Evolutionary conservation across 2,113 vertebrate genomes (phyloP), one percentile per base, ranked within the genome.

Genomic region (Paralichthys olivaceus): DNA sequence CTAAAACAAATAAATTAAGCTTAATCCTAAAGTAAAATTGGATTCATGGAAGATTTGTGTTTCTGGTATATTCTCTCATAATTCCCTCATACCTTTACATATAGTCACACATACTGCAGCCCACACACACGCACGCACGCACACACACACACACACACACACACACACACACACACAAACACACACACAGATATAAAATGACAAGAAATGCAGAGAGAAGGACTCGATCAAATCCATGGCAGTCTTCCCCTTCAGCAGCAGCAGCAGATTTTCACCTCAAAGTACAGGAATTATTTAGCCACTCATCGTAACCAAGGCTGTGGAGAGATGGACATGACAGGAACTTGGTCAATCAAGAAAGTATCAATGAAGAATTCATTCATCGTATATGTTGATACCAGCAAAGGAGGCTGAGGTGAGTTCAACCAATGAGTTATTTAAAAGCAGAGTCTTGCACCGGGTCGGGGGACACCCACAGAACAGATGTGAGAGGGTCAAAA

Each of bases 261-360:
- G 84, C 85, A 90, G 84, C 73, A 75, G 80, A 70, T 69, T 65
- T 65, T 72, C 55, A 72, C 83, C 79, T 75, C 5, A 60, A 66
- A 74, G 59, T 37, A 57, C 67, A 56, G 17, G 14, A 59, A 78
- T 65, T 60, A 51, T 55, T 79, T 53, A 32, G 57, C 83, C 51
- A 17, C 79, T 93, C 74, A 94, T 67, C 91, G 88, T 72, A 94
- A 84, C 93, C 94, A 94, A 17, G 91, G 81, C 94, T 95, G 90
- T 75, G 75, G 69, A 81, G 70, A 23, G 37, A 87, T 1, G 71
- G 43, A 80, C 0, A 62, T 3, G 19, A 68, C 51, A 58, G 62
- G 1, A 58, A 58, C 49, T 58, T 9, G 82, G 53, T 59, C 19
- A 32, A 22, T 32, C 12, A 2, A 40, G 11, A 40, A 11, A 11